Evolutionary conservation across 2,113 vertebrate genomes (phyloP).

Genomic region (Vidua macroura): DNA sequence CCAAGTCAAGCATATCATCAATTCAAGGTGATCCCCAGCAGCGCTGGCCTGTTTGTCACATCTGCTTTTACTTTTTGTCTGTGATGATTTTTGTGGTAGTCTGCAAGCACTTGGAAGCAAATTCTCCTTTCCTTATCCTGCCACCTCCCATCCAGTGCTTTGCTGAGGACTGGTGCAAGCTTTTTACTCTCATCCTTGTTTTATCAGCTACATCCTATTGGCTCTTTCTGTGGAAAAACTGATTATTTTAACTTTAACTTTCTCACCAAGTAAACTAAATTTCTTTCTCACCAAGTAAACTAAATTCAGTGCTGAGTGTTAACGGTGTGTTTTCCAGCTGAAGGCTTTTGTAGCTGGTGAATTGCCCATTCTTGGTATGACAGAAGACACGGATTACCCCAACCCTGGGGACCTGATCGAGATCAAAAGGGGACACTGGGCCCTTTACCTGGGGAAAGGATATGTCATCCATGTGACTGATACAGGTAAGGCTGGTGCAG

Average conservation of each 20-base stretch:
- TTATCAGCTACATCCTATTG: background rate
- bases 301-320: background rate
- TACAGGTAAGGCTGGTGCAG: slow-evolving; percentile 74
- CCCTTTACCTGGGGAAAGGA: slow-evolving; percentile 88
- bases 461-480: slow-evolving; percentile 87
- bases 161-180: background rate
- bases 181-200: background rate
- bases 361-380: too few relatives aligned
- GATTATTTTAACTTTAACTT: too few relatives aligned
- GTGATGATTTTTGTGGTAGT: background rate
- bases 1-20: background rate
- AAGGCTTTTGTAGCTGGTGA: background rate
- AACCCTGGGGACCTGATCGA: slow-evolving; percentile 85
- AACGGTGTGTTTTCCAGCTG: background rate
- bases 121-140: background rate
- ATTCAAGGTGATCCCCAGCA: background rate
- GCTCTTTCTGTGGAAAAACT: too few relatives aligned
- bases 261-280: too few relatives aligned
- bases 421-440: slow-evolving; percentile 91
- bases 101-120: background rate
- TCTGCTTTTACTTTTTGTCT: background rate
- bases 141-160: background rate
- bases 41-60: background rate
- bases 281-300: too few relatives aligned
- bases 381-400: too few relatives aligned